Evolutionary conservation across 2,797 vertebrate genomes (phyloP).

Genomic region (Aratinga solstitialis): DNA sequence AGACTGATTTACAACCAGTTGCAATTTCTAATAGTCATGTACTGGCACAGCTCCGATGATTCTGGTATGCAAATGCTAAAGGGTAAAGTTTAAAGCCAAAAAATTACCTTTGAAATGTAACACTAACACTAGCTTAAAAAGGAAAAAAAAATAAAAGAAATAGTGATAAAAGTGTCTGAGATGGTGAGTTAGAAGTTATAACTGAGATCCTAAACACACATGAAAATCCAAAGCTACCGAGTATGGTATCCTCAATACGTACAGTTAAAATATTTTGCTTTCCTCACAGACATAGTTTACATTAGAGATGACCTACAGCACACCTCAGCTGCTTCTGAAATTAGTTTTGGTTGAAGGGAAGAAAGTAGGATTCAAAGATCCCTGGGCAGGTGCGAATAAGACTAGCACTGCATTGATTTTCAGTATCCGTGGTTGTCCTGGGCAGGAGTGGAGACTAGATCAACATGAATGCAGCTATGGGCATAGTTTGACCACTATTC

Average conservation of each 20-base stretch:
- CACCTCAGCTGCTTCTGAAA: background rate
- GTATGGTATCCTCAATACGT: background rate
- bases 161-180: background rate
- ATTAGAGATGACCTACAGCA: background rate
- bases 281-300: background rate
- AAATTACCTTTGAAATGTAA: slow-evolving; percentile 7
- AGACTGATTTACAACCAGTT: background rate
- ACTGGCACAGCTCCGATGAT: slow-evolving; percentile 5
- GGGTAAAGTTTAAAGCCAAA: slow-evolving; percentile 7
- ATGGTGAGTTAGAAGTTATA: background rate
- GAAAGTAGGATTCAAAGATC: background rate
- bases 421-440: background rate
- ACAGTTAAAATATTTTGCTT: background rate
- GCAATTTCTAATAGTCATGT: background rate
- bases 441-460: background rate
- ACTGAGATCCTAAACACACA: background rate
- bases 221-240: background rate
- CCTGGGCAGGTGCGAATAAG: background rate
- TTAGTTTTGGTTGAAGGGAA: background rate
- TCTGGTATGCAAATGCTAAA: slow-evolving; percentile 15
- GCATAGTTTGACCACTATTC: too few species aligned
- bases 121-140: background rate
- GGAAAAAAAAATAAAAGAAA: background rate
- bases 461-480: background rate
- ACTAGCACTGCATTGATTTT: background rate